Percentiles rank a stretch among this genome's conserved stretches.
Evolutionary conservation across 2,113 vertebrate species (phyloP).

Genomic region (Phoenicopterus ruber): DNA sequence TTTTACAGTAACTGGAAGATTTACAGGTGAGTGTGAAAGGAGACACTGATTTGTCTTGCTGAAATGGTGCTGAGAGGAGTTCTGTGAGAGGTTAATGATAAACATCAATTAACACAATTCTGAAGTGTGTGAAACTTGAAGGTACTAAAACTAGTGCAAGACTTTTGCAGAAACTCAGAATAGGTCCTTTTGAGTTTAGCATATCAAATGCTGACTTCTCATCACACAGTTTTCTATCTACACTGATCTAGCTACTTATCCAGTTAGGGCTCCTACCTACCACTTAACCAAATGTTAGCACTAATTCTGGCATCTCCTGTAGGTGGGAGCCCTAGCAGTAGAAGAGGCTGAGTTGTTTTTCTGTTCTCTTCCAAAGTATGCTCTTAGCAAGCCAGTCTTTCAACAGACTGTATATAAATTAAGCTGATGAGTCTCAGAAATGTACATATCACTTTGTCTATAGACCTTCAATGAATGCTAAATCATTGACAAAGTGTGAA

Average conservation of each 20-base stretch:
- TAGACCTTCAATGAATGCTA: neutral
- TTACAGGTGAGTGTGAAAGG: neutral
- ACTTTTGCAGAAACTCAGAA: neutral
- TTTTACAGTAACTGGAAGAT: neutral
- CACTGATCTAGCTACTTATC: neutral
- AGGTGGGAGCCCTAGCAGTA: constrained; percentile 24
- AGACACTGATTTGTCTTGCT: neutral
- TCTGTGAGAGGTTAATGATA: neutral
- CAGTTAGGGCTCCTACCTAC: constrained; percentile 28
- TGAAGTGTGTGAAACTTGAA: neutral
- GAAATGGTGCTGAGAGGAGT: neutral
- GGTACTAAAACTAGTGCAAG: neutral
- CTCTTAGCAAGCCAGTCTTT: constrained; percentile 14
- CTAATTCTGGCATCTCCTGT: constrained; percentile 43
- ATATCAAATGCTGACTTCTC: neutral
- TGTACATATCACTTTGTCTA: neutral
- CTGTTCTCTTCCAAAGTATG: neutral
- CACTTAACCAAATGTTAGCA: constrained; percentile 34
- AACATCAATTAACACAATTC: neutral
- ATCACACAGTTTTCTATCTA: neutral
- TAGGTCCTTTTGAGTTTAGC: neutral
- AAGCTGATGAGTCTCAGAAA: neutral
- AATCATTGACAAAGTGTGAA: constrained; percentile 29
- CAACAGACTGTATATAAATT: neutral
- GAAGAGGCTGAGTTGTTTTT: constrained; percentile 9